phyloP scores from a whole-genome alignment of 2,797 vertebrate genomes.

The Hozukius guyotensis region DNA sequence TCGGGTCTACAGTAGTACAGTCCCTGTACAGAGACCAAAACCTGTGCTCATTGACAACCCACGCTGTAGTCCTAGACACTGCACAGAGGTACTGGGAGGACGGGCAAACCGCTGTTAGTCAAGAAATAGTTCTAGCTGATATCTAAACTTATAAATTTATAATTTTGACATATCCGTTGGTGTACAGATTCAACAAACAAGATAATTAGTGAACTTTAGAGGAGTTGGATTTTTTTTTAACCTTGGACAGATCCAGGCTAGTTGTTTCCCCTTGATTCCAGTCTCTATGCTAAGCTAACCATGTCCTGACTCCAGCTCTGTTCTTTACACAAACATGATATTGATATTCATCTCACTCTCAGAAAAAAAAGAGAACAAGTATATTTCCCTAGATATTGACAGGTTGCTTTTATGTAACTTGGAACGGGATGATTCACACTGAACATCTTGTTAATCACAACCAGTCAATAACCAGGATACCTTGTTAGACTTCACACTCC shows the following conservation, averaged over 20 bases:
- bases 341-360: background rate
- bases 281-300: background rate
- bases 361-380: too few relatives aligned
- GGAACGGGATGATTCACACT: background rate
- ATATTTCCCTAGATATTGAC: too few relatives aligned
- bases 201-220: background rate
- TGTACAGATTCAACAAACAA: background rate
- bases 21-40: background rate
- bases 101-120: background rate
- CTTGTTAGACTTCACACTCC: background rate
- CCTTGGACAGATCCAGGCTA: background rate
- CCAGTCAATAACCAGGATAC: background rate
- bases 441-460: background rate
- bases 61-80: background rate
- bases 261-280: background rate
- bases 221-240: background rate
- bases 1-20: background rate
- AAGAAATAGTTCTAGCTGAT: background rate
- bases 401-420: background rate
- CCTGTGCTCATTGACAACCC: background rate
- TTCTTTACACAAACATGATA: background rate
- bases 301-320: background rate
- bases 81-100: background rate
- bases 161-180: background rate
- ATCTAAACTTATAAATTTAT: background rate